Percentiles rank a stretch among this genome's conserved stretches.
Conservation (phyloP, 2,888 invertebrate genomes). For the Kuschelorhynchus macadamiae region DNA sequence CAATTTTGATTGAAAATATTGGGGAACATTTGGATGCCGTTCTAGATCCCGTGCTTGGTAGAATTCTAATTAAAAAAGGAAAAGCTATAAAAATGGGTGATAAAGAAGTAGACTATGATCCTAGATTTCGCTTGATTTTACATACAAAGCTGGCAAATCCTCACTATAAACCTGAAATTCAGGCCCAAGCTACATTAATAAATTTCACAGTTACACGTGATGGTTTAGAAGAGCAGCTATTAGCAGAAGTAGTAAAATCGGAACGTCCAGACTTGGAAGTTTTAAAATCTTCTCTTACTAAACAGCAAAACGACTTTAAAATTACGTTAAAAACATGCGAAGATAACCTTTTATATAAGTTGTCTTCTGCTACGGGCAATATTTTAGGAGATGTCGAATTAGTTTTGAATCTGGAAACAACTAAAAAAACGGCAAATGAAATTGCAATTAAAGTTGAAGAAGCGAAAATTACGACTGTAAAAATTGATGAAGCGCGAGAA, state of each 20-base stretch:
- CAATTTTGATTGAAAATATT: constrained; percentile 90
- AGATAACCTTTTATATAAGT: constrained; percentile 87
- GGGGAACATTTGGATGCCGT: constrained; percentile 92
- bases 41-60: constrained; percentile 88
- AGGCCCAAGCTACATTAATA: constrained; percentile 94
- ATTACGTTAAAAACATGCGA: constrained; percentile 92
- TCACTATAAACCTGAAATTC: constrained; percentile 97
- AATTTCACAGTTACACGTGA: constrained; percentile 96
- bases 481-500: constrained; percentile 93
- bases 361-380: constrained; percentile 93
- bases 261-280: constrained; percentile 93
- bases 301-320: constrained; percentile 95
- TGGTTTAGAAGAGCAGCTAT: constrained; percentile 91
- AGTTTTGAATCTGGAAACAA: constrained; percentile 93
- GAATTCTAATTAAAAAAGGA: constrained; percentile 91
- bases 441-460: constrained; percentile 90
- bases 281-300: constrained; percentile 85
- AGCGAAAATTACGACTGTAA: constrained; percentile 86
- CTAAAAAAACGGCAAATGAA: constrained; percentile 93
- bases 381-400: constrained; percentile 91
- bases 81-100: constrained; percentile 88
- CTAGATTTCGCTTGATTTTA: constrained; percentile 84
- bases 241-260: constrained; percentile 93
- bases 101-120: constrained; percentile 91
- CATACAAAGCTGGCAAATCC: constrained; percentile 97